A percentile compares a stretch with the other conserved stretches of the same genome.
These are phyloP conservation scores for Acleris laterana DNA, from an alignment of 2,888 invertebrate species.

Conservation along the genomic window DNA sequence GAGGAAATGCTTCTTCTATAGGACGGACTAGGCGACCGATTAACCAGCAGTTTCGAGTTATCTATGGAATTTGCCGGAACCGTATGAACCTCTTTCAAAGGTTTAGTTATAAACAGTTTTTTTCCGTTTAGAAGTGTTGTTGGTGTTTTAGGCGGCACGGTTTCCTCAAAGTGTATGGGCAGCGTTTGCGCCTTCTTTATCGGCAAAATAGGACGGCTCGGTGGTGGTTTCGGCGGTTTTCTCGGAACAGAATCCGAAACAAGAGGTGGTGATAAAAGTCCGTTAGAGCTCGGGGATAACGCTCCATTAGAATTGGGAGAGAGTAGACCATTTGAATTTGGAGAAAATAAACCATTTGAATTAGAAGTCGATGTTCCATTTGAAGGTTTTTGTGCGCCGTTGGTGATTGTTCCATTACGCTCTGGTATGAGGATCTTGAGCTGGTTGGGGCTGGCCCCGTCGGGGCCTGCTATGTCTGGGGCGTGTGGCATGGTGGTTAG, in stretches of 20 bases:
- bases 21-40: slow-evolving; percentile 69
- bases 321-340: slow-evolving; percentile 57
- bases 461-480: slow-evolving; percentile 48
- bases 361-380: slow-evolving; percentile 39
- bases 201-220: slow-evolving; percentile 68
- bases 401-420: slow-evolving; percentile 52
- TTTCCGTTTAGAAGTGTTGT: slow-evolving; percentile 65
- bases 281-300: slow-evolving; percentile 58
- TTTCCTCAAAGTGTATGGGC: slow-evolving; percentile 73
- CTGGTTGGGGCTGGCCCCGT: slow-evolving; percentile 51
- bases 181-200: slow-evolving; percentile 77
- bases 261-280: slow-evolving; percentile 46
- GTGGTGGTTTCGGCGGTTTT: slow-evolving; percentile 75
- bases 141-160: slow-evolving; percentile 60
- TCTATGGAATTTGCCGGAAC: slow-evolving; percentile 58
- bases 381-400: slow-evolving; percentile 38
- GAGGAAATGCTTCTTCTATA: slow-evolving; percentile 71
- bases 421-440: slow-evolving; percentile 72
- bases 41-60: slow-evolving; percentile 60
- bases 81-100: slow-evolving; percentile 74
- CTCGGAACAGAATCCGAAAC: slow-evolving; percentile 72
- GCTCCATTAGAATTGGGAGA: slow-evolving; percentile 68
- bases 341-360: slow-evolving; percentile 54
- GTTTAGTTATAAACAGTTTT: slow-evolving; percentile 72
- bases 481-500: slow-evolving; percentile 70